Evolutionary conservation across 2,113 vertebrate species (phyloP), one percentile per base, ranked within the genome.

Genomic region (Myrmophylax atrothorax): DNA sequence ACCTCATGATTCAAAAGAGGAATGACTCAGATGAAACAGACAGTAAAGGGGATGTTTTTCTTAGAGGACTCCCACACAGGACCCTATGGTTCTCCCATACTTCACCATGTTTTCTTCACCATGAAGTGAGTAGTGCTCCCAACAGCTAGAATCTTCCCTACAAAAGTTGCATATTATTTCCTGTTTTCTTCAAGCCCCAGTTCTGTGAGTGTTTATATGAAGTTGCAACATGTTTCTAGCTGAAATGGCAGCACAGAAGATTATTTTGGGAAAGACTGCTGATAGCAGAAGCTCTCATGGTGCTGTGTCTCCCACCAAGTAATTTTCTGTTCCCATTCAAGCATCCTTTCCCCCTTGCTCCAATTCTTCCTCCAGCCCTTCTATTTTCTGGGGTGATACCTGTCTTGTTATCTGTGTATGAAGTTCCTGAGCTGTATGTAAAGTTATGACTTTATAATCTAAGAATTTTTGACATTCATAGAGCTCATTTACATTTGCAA

Each of bases 181-280:
- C 72, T 72, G 44, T 84, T 84, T 89, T 77, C 29, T 81, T 88
- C 70, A 92, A 94, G 55, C 1, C 22, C 23, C 12, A 28, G 1
- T 81, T 88, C 47, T 66, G 29, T 67, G 69, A 87, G 44, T 33
- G 22, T 20, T 74, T 92, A 53, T 81, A 77, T 63, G 87, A 95
- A 89, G 55, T 55, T 69, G 28, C 66, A 87, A 69, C 53, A 28
- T 83, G 52, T 83, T 95, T 82, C 85, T 72, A 67, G 14, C 59
- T 83, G 25, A 28, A 52, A 55, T 77, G 55, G 50, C 59, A 92
- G 59, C 52, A 62, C 31, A 85, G 62, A 75, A 89, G 19, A 82
- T 73, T 97, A 90, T 92, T 95, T 88, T 90, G 55, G 68, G 79
- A 80, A 83, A 86, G 75, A 66, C 50, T 77, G 55, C 44, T 88